Evolutionary conservation across 2,888 invertebrate genomes (phyloP).

Genomic region (Quadroppia sp.): DNA sequence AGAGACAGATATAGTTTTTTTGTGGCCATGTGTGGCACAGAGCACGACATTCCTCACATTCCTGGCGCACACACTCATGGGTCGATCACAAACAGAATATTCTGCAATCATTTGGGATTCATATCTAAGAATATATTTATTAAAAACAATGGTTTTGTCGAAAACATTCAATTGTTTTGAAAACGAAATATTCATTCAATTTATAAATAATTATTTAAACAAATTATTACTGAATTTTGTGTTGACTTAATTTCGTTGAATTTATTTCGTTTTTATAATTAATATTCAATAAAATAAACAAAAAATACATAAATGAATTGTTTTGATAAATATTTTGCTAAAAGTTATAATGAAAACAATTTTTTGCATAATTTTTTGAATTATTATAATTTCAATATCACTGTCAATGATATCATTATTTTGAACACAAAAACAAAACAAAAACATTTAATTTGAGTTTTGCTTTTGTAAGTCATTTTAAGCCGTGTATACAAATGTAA

Average conservation of each 20-base stretch:
- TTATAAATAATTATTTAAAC: no score
- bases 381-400: constrained; percentile 3
- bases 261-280: no score
- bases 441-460: background rate
- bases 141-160: no score
- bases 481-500: background rate
- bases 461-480: background rate
- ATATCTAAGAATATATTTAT: background rate
- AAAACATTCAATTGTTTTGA: no score
- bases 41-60: background rate
- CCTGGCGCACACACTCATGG: background rate
- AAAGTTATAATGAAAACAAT: no score
- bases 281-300: no score
- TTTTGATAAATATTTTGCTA: background rate
- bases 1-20: constrained; percentile 16
- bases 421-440: background rate
- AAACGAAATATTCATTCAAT: no score
- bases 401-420: background rate
- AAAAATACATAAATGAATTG: no score
- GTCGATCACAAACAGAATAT: background rate
- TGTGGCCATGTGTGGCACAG: constrained; percentile 30
- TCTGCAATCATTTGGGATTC: background rate
- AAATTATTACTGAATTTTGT: no score
- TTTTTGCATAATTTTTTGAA: background rate
- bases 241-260: no score